Evolutionary conservation across 2,797 vertebrate genomes (phyloP), one percentile per base, ranked within the genome.

Genomic region (Phoeniculus purpureus): DNA sequence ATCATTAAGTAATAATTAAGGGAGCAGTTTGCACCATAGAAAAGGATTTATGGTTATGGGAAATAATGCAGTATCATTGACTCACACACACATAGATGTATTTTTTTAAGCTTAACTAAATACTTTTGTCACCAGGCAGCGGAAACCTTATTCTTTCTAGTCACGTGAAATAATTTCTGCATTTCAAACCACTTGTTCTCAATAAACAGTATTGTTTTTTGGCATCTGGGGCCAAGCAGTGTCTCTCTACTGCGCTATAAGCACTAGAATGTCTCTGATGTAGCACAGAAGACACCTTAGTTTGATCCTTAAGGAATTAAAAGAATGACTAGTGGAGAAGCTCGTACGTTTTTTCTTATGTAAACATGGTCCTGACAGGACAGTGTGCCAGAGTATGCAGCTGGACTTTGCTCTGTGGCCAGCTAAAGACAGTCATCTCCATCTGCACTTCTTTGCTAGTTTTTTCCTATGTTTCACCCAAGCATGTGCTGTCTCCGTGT

Each of bases 191-290:
- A 45, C 12, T 45, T 26, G 4, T 64, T 61, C 31, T 77, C 52
- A 81, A 40, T 52, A 77, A 54, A 91, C 61, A 37, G 76, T 29
- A 62, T 88, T 87, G 51, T 15, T 85, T 89, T 96, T 90, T 94
- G 80, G 40, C 18, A 81, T 56, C 64, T 76, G n/a, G 12, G 16
- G 11, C n/a, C 60, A 84, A 76, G 37, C 43, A 81, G 16, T 67
- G 3, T 34, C 64, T 62, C 25, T 66, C 25, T 73, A 10, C 12
- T 83, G 37, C 40, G 48, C 15, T 29, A 40, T 72, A 71, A 81
- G 58, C 15, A 15, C 10, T 40, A 3, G 37, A 3, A 5, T 75
- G 32, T 26, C 29, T 83, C 71, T 89, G 25, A 76, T 68, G 12
- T 54, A 72, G 48, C 8, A 6, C 17, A 29, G 45, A 77, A 76